Conservation (phyloP, 2,797 vertebrate genomes). For the Meda fulgida region DNA sequence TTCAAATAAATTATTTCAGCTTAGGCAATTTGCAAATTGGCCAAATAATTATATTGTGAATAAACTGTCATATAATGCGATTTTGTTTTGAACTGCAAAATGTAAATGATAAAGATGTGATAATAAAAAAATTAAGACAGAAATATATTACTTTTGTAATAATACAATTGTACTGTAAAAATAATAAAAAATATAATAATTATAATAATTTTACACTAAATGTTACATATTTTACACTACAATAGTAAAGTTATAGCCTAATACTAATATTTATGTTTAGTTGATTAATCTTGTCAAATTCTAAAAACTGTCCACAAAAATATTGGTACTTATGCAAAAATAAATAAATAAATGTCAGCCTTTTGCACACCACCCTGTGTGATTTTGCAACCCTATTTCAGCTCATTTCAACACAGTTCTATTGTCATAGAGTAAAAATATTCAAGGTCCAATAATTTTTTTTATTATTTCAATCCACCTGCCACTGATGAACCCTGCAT, state of each 20-base stretch:
- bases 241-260: background rate
- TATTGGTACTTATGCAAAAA: background rate
- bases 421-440: background rate
- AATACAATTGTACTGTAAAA: background rate
- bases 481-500: background rate
- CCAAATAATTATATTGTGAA: background rate
- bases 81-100: background rate
- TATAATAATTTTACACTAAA: too few species aligned
- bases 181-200: too few species aligned
- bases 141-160: background rate
- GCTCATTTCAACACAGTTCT: background rate
- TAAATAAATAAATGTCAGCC: background rate
- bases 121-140: background rate
- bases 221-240: background rate
- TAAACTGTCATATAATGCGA: background rate
- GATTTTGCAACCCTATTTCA: background rate
- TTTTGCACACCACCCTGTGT: background rate
- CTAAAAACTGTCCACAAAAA: background rate
- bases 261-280: background rate
- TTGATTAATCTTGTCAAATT: background rate
- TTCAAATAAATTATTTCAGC: conserved; percentile 4
- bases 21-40: background rate
- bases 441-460: too few species aligned
- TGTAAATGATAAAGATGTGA: background rate
- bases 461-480: background rate